These are phyloP conservation scores for Stegophylla sp. DNA, from an alignment of 2,888 invertebrate species.

Conservation along the genomic window DNA sequence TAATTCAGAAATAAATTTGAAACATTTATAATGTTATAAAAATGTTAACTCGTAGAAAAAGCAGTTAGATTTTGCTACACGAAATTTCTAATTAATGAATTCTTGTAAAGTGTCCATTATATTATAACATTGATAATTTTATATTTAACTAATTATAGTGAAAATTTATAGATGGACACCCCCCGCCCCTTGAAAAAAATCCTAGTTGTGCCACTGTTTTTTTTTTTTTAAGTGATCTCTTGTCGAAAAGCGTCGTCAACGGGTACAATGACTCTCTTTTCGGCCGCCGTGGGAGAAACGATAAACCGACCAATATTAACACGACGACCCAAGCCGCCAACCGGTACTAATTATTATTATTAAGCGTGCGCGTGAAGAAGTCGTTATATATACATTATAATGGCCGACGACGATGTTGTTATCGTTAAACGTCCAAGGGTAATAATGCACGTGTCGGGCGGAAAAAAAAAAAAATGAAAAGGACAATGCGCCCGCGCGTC, in stretches of 20 bases:
- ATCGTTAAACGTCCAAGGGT: constrained; percentile 37
- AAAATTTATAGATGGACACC: no score
- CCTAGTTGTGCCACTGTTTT: no score
- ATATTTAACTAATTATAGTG: no score
- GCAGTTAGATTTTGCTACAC: no score
- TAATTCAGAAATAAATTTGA: no score
- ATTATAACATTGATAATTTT: no score
- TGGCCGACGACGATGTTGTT: constrained; percentile 7
- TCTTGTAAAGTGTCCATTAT: no score
- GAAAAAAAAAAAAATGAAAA: no score
- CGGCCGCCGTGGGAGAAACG: neutral
- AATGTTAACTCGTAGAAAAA: no score
- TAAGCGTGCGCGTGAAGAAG: neutral
- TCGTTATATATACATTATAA: constrained; percentile 30
- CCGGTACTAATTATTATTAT: neutral
- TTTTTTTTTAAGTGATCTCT: neutral
- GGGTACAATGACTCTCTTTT: neutral
- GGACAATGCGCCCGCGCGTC: neutral
- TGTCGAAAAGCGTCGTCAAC: neutral
- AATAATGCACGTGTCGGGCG: constrained; percentile 43
- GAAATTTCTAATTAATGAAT: no score
- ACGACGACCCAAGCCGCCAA: neutral
- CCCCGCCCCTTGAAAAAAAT: no score
- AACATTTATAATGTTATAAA: no score
- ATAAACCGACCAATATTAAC: constrained; percentile 15